phyloP scores from a whole-genome alignment of 1,140 invertebrate genomes.

The Tetraneura akinire region DNA sequence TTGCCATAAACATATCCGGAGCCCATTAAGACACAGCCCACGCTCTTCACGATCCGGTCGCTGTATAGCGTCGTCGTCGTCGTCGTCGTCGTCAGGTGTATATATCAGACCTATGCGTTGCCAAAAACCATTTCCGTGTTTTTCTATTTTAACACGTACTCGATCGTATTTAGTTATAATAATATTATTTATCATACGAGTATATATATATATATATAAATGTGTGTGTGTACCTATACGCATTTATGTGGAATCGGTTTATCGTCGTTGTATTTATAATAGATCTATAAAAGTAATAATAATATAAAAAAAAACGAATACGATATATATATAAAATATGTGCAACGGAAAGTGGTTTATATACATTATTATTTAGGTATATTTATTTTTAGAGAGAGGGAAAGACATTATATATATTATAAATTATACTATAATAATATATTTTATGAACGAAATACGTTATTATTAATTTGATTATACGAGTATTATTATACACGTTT shows the following conservation, averaged over 20 bases:
- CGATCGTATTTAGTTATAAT: too few species aligned
- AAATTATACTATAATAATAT: background rate
- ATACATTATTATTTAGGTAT: background rate
- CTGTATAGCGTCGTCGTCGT: too few species aligned
- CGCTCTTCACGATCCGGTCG: slow-evolving; percentile 44
- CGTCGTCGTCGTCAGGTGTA: slow-evolving; percentile 13
- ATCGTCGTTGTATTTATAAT: background rate
- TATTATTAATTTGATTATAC: slow-evolving; percentile 1
- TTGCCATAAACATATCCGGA: slow-evolving; percentile 42
- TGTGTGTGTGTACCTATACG: background rate
- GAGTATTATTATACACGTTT: too few species aligned
- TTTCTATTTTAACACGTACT: slow-evolving; percentile 38
- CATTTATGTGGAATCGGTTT: slow-evolving; percentile 4
- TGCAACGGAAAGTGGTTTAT: background rate
- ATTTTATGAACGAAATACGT: background rate
- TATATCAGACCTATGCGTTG: slow-evolving; percentile 19
- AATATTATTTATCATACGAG: too few species aligned
- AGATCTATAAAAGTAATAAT: background rate
- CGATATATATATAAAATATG: background rate
- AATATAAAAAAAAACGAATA: background rate
- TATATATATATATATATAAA: background rate
- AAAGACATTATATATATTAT: background rate
- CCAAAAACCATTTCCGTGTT: slow-evolving; percentile 49
- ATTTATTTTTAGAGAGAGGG: background rate
- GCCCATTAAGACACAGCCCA: slow-evolving; percentile 47